These are phyloP conservation scores for Catharus ustulatus DNA, from an alignment of 2,797 vertebrate genomes.

Conservation along the genomic window DNA sequence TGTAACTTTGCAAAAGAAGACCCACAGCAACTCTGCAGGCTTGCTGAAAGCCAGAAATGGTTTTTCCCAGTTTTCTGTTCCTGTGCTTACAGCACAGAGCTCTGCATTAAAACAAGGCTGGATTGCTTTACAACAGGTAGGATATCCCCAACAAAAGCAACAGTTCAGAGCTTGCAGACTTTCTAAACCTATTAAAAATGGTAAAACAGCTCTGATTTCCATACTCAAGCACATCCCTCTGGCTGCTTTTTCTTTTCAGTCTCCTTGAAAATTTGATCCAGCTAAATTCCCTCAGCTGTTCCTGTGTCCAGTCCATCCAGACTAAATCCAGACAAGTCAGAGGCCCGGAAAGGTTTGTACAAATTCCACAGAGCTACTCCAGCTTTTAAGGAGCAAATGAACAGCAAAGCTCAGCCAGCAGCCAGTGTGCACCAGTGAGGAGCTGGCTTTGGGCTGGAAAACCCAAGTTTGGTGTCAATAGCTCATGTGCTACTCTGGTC, in stretches of 20 bases:
- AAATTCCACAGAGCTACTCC: background rate
- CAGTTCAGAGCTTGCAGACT: background rate
- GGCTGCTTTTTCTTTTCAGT: background rate
- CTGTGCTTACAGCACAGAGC: background rate
- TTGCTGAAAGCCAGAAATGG: background rate
- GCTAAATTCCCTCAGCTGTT: background rate
- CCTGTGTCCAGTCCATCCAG: background rate
- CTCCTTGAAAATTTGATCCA: background rate
- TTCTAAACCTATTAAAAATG: background rate
- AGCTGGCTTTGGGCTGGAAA: background rate
- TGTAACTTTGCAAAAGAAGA: background rate
- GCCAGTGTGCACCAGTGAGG: rapidly evolving
- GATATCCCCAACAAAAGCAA: background rate
- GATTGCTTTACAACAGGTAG: background rate
- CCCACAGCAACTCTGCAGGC: background rate
- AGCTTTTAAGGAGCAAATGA: background rate
- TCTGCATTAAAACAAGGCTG: constrained; percentile 8
- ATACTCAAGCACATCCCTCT: background rate
- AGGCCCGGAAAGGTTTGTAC: background rate
- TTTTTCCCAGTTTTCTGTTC: background rate
- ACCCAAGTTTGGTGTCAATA: background rate
- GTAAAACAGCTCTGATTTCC: background rate
- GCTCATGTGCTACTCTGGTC: background rate
- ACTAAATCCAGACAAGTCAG: background rate
- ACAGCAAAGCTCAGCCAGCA: background rate